Base-by-base conservation (phyloP, 2,888 invertebrate genomes). In the Lasioglossum leucozonium region DNA sequence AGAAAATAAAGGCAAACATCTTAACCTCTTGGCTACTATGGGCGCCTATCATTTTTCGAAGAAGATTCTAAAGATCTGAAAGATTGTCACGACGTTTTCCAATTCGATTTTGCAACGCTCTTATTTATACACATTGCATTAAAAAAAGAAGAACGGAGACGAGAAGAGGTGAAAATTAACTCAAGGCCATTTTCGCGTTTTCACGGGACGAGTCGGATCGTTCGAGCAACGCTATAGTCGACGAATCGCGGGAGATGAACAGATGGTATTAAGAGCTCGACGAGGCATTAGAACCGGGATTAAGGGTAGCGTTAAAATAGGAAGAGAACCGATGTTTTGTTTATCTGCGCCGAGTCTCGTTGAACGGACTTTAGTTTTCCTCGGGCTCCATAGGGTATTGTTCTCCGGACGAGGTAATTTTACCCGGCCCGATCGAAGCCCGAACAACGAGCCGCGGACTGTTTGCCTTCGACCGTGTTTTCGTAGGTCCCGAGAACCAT, bases 381-480 rank as follows among this genome's bases (percentile, higher is more conserved):
- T 40, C 22, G 11, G 30, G 62, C 62, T 62, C 62, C 62, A 30
- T 6, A 11, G 40, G 34, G 11, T 67, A 40, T 67, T 67, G 67
- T 67, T 67, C n/a, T 40, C 10, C 37, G 37, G 67, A 67, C 37
- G 37, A 37, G 37, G 37, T 37, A 67, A 67, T 67, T 37, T 67
- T 1, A 67, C 40, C 34, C 37, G 40, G 37, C 11, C 11, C 40
- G 67, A 67, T 67, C 37, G n/a, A 67, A 67, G 67, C 34, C 34
- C 37, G 67, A n/a, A 67, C 67, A 37, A 40, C 37, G 37, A n/a
- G 37, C 67, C 11, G 11, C 67, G 65, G 65, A 65, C 65, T 65
- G 65, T 65, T 65, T 34, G 65, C 34, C 34, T 18, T 65, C 65
- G 65, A 18, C 34, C 65, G 65, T 65, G 30, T 65, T 62, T n/a